phyloP scores from a whole-genome alignment of 2,888 invertebrate genomes.

The Drosophila cognata region DNA sequence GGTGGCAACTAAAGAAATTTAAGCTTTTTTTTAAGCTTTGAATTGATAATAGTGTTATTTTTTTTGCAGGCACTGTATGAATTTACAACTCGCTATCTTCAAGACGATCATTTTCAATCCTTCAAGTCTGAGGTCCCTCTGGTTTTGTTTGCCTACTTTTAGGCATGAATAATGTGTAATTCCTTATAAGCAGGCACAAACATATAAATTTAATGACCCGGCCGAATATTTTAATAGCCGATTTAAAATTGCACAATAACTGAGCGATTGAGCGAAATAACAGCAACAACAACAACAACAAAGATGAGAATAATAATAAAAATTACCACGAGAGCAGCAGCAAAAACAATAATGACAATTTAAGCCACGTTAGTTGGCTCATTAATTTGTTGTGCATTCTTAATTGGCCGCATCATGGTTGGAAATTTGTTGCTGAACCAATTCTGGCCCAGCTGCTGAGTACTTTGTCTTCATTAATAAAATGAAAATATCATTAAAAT shows the following conservation, averaged over 20 bases:
- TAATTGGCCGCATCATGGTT: constrained; percentile 58
- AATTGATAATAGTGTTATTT: too few relatives aligned
- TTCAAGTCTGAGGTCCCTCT: background rate
- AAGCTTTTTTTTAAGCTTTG: background rate
- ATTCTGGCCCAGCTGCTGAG: constrained; percentile 20
- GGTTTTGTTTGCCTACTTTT: background rate
- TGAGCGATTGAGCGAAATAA: constrained; percentile 46
- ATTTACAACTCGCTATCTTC: background rate
- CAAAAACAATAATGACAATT: constrained; percentile 41
- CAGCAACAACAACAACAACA: constrained; percentile 5
- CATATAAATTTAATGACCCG: constrained; percentile 44
- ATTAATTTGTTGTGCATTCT: constrained; percentile 66
- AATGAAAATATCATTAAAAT: constrained; percentile 61
- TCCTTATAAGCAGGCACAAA: background rate
- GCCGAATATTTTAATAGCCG: constrained; percentile 37
- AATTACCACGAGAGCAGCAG: background rate
- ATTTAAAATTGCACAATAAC: constrained; percentile 55
- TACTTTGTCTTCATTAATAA: constrained; percentile 57
- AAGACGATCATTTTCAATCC: background rate
- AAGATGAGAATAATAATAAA: background rate
- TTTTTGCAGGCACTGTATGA: background rate
- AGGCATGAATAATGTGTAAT: background rate
- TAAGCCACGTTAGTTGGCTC: constrained; percentile 63
- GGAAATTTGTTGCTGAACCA: constrained; percentile 22
- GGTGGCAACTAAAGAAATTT: background rate